Evolutionary conservation across 2,888 invertebrate genomes (phyloP).

Genomic region (Trachelus tabidus): DNA sequence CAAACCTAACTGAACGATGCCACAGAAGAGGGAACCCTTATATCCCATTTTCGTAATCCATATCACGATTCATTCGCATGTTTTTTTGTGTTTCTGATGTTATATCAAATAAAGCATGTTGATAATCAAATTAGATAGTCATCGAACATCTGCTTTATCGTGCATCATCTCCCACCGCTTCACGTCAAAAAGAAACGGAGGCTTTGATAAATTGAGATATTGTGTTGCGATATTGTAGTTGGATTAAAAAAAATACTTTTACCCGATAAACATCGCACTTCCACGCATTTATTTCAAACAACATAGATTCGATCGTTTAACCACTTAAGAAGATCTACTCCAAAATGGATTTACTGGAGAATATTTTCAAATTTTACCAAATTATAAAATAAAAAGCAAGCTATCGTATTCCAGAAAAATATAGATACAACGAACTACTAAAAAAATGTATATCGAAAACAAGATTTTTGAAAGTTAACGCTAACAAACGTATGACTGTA

Average conservation of each 20-base stretch:
- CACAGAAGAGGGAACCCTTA: not conserved
- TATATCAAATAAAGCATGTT: conserved; percentile 9
- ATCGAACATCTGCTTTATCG: conserved; percentile 46
- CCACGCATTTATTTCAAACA: not conserved
- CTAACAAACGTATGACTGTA: no score
- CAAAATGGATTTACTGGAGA: no score
- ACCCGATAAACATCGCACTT: not conserved
- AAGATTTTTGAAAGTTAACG: no score
- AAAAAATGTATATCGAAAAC: no score
- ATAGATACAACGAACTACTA: no score
- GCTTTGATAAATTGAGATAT: conserved; percentile 47
- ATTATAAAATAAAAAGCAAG: no score
- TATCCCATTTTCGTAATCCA: not conserved
- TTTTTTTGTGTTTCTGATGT: conserved; percentile 2
- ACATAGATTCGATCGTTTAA: not conserved
- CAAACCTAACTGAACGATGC: not conserved
- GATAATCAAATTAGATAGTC: conserved; percentile 22
- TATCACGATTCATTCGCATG: conserved; percentile 22
- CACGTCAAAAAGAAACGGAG: conserved; percentile 19
- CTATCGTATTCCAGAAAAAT: no score
- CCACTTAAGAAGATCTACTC: no score
- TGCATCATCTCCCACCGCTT: conserved; percentile 13
- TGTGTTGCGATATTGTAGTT: conserved; percentile 15
- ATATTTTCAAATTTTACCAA: no score
- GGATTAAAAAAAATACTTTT: not conserved